Base-by-base conservation (phyloP, 2,888 invertebrate genomes). In the Epiblema foenella region DNA sequence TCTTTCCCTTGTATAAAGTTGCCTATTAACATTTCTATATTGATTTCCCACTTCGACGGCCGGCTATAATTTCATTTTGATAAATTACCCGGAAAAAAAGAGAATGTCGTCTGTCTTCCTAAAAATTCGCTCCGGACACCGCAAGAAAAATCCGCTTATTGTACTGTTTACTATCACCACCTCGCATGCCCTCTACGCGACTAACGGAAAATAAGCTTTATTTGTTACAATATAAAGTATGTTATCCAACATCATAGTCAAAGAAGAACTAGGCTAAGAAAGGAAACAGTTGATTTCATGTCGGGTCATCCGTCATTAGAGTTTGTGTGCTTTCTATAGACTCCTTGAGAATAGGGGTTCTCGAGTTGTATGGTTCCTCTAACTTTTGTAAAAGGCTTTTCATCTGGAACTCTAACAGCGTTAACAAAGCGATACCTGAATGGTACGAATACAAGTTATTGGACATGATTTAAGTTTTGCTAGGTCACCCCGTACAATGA, bases 261-360 rank as follows among this genome's bases (percentile, higher is more conserved):
- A 20, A n/a, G 20, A 20, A 52, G 20, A 63, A 63, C 51, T 33
- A 20, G 33, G 18, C 46, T 62, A 17, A 49, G 62, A 62, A 62
- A 39, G 42, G 29, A 18, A 63, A 63, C 51, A 63, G 20, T 54
- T 64, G 20, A 54, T 64, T 66, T 62, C 60, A n/a, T 54, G 49
- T 67, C 10, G 62, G 71, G 62, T 67, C 71, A 71, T 71, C 71
- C 71, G 67, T 71, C 71, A 71, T 71, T 67, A 66, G 59, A 60
- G 66, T 71, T 60, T 62, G 71, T 71, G 60, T 62, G 39, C 71
- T 67, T 71, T 71, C 60, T 66, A 71, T 71, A 67, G 58, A 20
- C 9, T 60, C 39, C 64, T 42, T 52, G 46, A 70, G 66, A 70
- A 66, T 60, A 42, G 70, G 70, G 64, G 66, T 56, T 54, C 49